Conservation (phyloP, 2,113 vertebrate genomes). For the Perca schrenkii region DNA sequence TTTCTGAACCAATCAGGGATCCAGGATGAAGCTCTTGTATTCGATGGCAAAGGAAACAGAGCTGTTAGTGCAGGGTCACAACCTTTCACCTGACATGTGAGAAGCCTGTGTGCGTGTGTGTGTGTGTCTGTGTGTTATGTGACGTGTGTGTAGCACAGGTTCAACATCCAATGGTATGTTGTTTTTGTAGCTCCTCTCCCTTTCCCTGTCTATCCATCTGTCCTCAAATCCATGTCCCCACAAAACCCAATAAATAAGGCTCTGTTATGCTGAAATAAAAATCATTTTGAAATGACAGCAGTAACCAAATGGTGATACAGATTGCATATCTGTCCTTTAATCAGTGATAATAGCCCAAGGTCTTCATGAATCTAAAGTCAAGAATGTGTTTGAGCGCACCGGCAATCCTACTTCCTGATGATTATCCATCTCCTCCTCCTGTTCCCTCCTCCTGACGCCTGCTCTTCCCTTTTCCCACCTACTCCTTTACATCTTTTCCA, state of each 20-base stretch:
- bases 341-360: slow-evolving; percentile 45
- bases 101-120: slow-evolving; percentile 30
- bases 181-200: slow-evolving; percentile 34
- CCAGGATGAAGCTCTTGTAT: slow-evolving; percentile 40
- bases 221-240: slow-evolving; percentile 9
- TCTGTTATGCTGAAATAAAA: slow-evolving; percentile 20
- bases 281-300: slow-evolving; percentile 28
- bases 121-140: slow-evolving; percentile 16
- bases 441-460: slow-evolving; percentile 14
- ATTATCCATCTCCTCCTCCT: slow-evolving; percentile 59
- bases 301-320: slow-evolving; percentile 11
- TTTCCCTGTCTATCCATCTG: slow-evolving; percentile 21
- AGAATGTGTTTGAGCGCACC: slow-evolving; percentile 52
- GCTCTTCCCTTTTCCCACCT: slow-evolving; percentile 38
- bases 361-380: slow-evolving; percentile 49
- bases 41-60: slow-evolving; percentile 66
- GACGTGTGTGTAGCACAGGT: slow-evolving; percentile 40
- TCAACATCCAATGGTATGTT: slow-evolving; percentile 44
- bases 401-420: slow-evolving; percentile 56
- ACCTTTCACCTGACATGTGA: slow-evolving; percentile 72
- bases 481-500: slow-evolving; percentile 32
- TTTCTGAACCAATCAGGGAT: slow-evolving; percentile 48
- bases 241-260: background rate
- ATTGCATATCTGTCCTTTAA: slow-evolving; percentile 52
- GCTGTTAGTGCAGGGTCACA: slow-evolving; percentile 62